Percentiles rank a stretch among this genome's conserved stretches.
phyloP scores from a whole-genome alignment of 37 sponge, comb jelly and placozoan species.

The Oopsacas minuta region DNA sequence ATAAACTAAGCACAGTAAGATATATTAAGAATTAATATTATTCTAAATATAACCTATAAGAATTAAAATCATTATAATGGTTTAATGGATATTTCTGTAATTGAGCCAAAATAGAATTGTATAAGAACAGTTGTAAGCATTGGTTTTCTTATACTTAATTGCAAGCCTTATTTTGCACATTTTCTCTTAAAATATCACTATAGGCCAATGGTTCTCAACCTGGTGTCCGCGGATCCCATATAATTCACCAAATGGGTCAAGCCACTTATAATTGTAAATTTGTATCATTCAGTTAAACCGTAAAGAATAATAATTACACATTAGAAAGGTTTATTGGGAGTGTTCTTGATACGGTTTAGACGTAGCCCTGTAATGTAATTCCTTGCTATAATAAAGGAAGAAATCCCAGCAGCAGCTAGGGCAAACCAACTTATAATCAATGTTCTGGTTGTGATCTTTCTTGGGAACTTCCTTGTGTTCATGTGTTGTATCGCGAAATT shows the following conservation, averaged over 20 bases:
- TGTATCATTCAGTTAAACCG: no score
- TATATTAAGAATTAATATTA: background rate
- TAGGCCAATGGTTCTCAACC: no score
- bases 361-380: background rate
- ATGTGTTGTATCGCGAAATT: background rate
- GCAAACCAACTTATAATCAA: background rate
- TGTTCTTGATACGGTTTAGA: background rate
- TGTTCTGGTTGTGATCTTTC: background rate
- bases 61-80: background rate
- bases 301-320: no score
- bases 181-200: no score
- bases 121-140: no score
- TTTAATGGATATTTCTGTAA: background rate
- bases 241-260: no score
- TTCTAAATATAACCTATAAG: background rate
- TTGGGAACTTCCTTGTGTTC: background rate
- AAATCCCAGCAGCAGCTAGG: background rate
- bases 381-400: background rate
- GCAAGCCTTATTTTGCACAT: no score
- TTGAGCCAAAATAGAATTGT: background rate
- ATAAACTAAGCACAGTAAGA: background rate
- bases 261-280: no score
- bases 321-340: conserved; percentile 4
- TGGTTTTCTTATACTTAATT: no score
- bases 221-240: no score